Evolutionary conservation across 2,113 vertebrate species (phyloP).

Genomic region (Girardinichthys multiradiatus): DNA sequence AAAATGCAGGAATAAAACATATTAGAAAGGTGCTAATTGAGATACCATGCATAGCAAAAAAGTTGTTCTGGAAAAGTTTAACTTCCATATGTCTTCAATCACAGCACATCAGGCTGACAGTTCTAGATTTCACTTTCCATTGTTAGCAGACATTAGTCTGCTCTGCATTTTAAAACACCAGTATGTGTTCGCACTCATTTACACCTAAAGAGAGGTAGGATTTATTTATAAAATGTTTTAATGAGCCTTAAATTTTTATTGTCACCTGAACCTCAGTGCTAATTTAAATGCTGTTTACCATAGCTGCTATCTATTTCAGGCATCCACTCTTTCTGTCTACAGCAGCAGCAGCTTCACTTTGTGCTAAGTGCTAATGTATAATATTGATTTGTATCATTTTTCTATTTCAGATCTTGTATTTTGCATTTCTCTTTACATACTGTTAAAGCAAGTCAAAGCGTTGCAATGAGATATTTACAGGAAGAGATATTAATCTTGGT

Average conservation of each 20-base stretch:
- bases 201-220: slow-evolving; percentile 24
- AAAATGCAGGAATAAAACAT: not conserved
- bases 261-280: slow-evolving; percentile 7
- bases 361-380: slow-evolving; percentile 30
- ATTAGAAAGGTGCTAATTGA: not conserved
- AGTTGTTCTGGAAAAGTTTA: not conserved
- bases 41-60: not conserved
- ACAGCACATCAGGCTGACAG: not conserved
- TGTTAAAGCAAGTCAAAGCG: slow-evolving; percentile 6
- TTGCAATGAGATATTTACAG: slow-evolving; percentile 30
- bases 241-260: not conserved
- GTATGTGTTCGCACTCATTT: slow-evolving; percentile 54
- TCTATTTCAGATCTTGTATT: slow-evolving; percentile 33
- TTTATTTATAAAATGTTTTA: slow-evolving; percentile 20
- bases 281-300: slow-evolving; percentile 31
- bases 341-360: slow-evolving; percentile 13
- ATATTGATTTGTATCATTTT: slow-evolving; percentile 33
- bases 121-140: slow-evolving; percentile 27
- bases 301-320: slow-evolving; percentile 18
- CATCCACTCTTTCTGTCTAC: not conserved
- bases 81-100: slow-evolving; percentile 10
- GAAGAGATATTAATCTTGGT: slow-evolving; percentile 25
- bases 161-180: not conserved
- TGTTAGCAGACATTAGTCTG: slow-evolving; percentile 22
- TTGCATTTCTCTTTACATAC: slow-evolving; percentile 18